These are phyloP conservation scores for Tachuris rubrigastra DNA, from an alignment of 2,113 vertebrate genomes.

Conservation along the genomic window DNA sequence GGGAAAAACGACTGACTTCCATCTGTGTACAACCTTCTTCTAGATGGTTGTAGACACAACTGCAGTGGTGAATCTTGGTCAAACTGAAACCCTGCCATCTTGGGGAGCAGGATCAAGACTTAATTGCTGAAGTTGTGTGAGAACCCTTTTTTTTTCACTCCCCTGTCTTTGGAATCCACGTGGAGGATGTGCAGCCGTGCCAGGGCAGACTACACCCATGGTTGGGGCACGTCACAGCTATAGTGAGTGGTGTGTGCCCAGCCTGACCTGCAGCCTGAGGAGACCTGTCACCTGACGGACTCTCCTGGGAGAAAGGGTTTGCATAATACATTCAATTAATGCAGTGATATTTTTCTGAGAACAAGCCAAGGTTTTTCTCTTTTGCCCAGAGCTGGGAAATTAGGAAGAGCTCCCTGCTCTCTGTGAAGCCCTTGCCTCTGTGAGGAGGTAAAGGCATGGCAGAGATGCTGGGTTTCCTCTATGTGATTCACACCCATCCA, in stretches of 20 bases:
- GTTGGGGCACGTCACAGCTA: background rate
- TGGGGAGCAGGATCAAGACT: background rate
- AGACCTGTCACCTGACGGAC: background rate
- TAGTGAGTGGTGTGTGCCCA: accelerated
- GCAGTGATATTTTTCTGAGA: background rate
- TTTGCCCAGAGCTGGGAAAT: background rate
- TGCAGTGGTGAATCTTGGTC: background rate
- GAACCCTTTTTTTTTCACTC: background rate
- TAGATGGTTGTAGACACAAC: too few relatives aligned
- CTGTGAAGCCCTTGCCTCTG: background rate
- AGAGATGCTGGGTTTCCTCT: background rate
- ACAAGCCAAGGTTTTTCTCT: background rate
- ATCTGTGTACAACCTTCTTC: background rate
- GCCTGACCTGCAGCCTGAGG: accelerated
- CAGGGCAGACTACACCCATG: accelerated
- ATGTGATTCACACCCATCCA: background rate
- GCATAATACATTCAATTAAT: background rate
- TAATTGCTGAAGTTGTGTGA: background rate
- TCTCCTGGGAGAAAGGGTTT: background rate
- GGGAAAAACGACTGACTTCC: background rate
- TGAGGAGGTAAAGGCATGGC: background rate
- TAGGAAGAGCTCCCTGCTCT: background rate
- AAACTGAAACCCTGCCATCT: background rate
- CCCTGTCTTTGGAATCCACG: background rate
- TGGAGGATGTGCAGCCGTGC: accelerated